Evolutionary conservation across 2,113 vertebrate genomes (phyloP), one percentile per base, ranked within the genome.

Genomic region (Eira barbara): DNA sequence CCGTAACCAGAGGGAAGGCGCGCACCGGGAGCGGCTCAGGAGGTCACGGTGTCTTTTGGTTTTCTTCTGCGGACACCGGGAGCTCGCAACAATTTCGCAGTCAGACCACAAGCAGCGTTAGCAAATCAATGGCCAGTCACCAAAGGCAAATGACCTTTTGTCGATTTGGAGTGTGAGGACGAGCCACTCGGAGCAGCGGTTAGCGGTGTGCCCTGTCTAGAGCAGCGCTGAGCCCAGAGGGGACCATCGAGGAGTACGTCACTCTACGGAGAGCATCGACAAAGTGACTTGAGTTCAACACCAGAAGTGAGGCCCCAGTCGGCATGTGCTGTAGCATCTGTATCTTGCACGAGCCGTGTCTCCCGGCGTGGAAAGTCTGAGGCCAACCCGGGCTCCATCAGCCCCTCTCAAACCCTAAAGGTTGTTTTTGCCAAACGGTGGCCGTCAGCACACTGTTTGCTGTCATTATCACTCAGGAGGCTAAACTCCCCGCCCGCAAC

Each of bases 401-500:
- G 10, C 15, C 25, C 83, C 1, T 1, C 31, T 42, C 12, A 0
- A 0, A 9, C 3, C 52, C 76, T n/a, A 1, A 23, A 61, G 36
- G 52, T 34, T 10, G 13, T 17, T 36, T 84, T 17, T 2, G 83
- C 21, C 47, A 4, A 61, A 18, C 0, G 23, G 87, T 6, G 25
- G 47, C 14, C 18, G 2, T 14, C 47, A 14, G 55, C 34, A 13
- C 12, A 2, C 34, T 1, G 10, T 21, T 21, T 1, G 18, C 13
- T 18, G 76, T 14, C 4, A 27, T 7, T 2, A 4, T 7, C 25
- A 34, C 74, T 23, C 61, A 15, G 52, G 47, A 29, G 39, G n/a
- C 21, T 21, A 11, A 29, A 4, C 0, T 3, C 3, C 82, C 23
- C 1, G 25, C 80, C 74, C 21, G 3, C 0, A 1, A 2, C 0